Conservation (phyloP, 2,797 vertebrate species). For the Spea hammondii region DNA sequence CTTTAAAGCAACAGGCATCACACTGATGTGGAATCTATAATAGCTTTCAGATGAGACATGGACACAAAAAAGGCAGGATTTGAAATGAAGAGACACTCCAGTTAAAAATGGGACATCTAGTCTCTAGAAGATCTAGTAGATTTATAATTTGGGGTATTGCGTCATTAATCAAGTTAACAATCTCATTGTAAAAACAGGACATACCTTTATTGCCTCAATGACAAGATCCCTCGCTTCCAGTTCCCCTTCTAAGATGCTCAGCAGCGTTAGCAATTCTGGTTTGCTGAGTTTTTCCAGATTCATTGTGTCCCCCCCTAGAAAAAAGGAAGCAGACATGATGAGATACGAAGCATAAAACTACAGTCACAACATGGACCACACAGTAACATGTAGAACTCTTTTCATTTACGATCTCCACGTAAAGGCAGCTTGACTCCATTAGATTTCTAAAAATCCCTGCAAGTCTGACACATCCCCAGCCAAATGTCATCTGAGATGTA, state of each 20-base stretch:
- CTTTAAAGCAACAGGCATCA: too few relatives aligned
- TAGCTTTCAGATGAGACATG: too few relatives aligned
- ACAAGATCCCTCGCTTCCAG: slow-evolving; percentile 95
- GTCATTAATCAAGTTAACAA: slow-evolving; percentile 3
- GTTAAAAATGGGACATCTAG: too few relatives aligned
- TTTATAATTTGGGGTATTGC: neutral
- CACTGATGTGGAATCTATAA: too few relatives aligned
- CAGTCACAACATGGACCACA: neutral
- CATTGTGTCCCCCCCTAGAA: slow-evolving; percentile 86
- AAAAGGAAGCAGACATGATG: slow-evolving; percentile 50
- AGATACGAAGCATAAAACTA: slow-evolving; percentile 26
- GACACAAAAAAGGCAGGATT: too few relatives aligned
- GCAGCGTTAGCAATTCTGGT: slow-evolving; percentile 90
- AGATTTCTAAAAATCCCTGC: too few relatives aligned
- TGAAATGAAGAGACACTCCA: too few relatives aligned
- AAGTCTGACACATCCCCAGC: too few relatives aligned
- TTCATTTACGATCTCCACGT: too few relatives aligned
- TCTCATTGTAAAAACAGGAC: slow-evolving; percentile 20
- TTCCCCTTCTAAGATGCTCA: slow-evolving; percentile 95
- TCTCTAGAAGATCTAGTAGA: neutral
- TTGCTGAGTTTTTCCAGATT: slow-evolving; percentile 97
- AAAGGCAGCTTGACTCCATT: too few relatives aligned
- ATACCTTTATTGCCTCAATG: slow-evolving; percentile 93
- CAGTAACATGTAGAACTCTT: too few relatives aligned
- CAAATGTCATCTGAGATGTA: too few relatives aligned